Conservation (phyloP, 2,797 vertebrate genomes). For the Gymnoscopelus microlampas region DNA sequence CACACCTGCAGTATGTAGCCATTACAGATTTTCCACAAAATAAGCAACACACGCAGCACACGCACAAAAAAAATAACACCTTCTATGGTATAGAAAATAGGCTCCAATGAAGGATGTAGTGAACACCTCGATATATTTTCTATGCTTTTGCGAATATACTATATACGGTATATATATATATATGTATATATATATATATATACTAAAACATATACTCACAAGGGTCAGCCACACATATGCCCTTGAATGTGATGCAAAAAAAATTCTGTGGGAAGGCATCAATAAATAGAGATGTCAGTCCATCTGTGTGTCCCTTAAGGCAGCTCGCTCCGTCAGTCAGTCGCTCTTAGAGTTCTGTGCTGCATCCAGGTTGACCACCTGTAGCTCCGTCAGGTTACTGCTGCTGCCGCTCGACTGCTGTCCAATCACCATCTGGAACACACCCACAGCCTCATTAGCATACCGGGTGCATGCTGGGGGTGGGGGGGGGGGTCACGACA, state of each 20-base stretch:
- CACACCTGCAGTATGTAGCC: conserved; percentile 72
- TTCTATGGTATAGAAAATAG: conserved; percentile 65
- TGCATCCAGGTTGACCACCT: conserved; percentile 93
- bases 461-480: too few species aligned
- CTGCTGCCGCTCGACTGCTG: conserved; percentile 92
- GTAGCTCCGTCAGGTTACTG: conserved; percentile 96
- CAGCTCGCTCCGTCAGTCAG: conserved; percentile 75
- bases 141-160: conserved; percentile 59
- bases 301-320: conserved; percentile 23
- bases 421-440: conserved; percentile 94
- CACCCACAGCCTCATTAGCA: conserved; percentile 42
- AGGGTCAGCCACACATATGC: conserved; percentile 65
- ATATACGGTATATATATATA: conserved; percentile 58
- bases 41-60: conserved; percentile 25
- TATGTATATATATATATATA: conserved; percentile 78
- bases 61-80: conserved; percentile 57
- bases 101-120: conserved; percentile 60
- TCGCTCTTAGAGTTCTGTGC: conserved; percentile 91
- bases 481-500: too few species aligned
- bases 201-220: conserved; percentile 47
- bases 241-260: conserved; percentile 79
- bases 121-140: conserved; percentile 71
- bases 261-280: conserved; percentile 91
- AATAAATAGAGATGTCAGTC: conserved; percentile 92
- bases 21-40: conserved; percentile 55